Conservation (phyloP, 2,888 invertebrate species). For the Stenolophus ochropezus region DNA sequence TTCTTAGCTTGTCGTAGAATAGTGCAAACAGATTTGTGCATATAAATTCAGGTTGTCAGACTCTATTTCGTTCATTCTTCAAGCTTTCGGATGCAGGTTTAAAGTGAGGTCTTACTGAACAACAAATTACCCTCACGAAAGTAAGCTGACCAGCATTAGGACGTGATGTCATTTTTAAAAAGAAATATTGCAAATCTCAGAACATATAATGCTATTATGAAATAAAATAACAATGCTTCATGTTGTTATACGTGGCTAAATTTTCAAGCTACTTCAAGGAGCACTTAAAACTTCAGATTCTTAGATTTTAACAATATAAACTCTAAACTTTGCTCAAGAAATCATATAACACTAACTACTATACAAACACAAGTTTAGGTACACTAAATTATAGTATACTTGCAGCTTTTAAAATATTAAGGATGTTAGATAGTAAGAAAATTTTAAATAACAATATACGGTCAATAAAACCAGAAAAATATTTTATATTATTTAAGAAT, state of each 20-base stretch:
- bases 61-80: conserved; percentile 25
- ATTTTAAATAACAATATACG: too few relatives aligned
- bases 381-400: too few relatives aligned
- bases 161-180: conserved; percentile 12
- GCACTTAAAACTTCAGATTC: too few relatives aligned
- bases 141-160: conserved; percentile 9
- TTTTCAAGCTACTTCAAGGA: background rate
- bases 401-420: too few relatives aligned
- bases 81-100: conserved; percentile 14
- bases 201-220: background rate
- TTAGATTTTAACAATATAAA: too few relatives aligned
- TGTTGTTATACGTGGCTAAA: background rate
- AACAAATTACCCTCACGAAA: conserved; percentile 25
- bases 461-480: too few relatives aligned
- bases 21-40: background rate
- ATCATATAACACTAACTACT: too few relatives aligned
- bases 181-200: background rate
- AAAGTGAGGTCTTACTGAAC: background rate
- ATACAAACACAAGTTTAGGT: too few relatives aligned
- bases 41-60: conserved; percentile 9
- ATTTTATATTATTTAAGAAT: too few relatives aligned
- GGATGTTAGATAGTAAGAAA: too few relatives aligned
- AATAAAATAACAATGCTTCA: background rate
- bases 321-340: too few relatives aligned
- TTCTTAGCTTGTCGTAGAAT: background rate